Conservation (phyloP, 2,797 vertebrate genomes). For the Neosilurus mollespiculum region DNA sequence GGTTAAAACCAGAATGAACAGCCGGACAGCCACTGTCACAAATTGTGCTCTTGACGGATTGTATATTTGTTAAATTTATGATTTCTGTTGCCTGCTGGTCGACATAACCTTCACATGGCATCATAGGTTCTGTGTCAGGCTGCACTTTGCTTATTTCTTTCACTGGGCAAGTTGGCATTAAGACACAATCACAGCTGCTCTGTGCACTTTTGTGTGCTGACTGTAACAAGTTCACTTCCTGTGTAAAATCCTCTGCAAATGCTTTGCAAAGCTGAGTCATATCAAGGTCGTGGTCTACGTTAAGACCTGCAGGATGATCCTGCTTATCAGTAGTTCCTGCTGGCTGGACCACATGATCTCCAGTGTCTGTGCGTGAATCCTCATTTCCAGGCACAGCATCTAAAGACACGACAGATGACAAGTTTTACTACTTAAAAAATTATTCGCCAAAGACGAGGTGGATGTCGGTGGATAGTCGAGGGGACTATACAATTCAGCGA, state of each 20-base stretch:
- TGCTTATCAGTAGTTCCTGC: slow-evolving; percentile 14
- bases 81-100: background rate
- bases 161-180: slow-evolving; percentile 58
- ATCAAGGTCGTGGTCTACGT: slow-evolving; percentile 62
- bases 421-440: too few species aligned
- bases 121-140: background rate
- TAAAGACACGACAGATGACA: background rate
- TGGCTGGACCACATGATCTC: background rate
- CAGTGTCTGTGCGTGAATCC: background rate
- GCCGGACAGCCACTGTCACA: slow-evolving; percentile 66
- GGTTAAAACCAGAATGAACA: slow-evolving; percentile 49
- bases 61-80: background rate
- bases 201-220: slow-evolving; percentile 14
- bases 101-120: background rate
- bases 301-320: slow-evolving; percentile 17
- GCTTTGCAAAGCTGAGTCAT: slow-evolving; percentile 72
- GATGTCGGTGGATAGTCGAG: too few species aligned
- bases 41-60: slow-evolving; percentile 23
- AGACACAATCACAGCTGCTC: slow-evolving; percentile 44
- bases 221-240: slow-evolving; percentile 53
- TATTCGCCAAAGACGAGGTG: too few species aligned
- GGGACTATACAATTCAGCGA: too few species aligned
- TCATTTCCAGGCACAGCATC: background rate
- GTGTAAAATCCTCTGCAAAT: slow-evolving; percentile 74
- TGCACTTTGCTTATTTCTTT: slow-evolving; percentile 14